Evolutionary conservation across 2,888 invertebrate genomes (phyloP), one percentile per base, ranked within the genome.

Genomic region (Strigamia maritima): DNA sequence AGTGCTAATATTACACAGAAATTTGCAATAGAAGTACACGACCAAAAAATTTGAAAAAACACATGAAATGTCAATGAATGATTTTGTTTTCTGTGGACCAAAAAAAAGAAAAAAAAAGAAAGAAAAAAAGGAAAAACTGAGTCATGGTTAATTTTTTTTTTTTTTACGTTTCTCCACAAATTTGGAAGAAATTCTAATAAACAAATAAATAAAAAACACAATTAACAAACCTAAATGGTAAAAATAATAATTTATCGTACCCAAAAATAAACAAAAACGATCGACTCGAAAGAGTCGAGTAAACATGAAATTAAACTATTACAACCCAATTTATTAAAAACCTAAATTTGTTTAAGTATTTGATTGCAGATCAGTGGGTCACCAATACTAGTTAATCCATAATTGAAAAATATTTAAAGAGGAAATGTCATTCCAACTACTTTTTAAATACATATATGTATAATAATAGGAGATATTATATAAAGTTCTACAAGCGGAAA

Each of bases 361-460:
- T 54, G 54, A 54, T 54, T 54, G 54, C 54, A 54, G 54, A 54
- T 54, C 54, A 54, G 54, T 54, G 54, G 14, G 54, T 54, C 54
- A n/a, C 54, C 54, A 54, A 54, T 16, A 10, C 7, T 54, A 54
- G 19, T 54, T 54, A 54, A n/a, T n/a, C 19, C 54, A 54, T 54
- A 54, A 54, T 54, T 54, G 54, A 54, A 54, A 54, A 54, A 54
- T 54, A 54, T 54, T 19, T 54, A 14, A 54, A 54, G 54, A 54
- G 19, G 54, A 54, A 54, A 54, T 54, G 8, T 54, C 54, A 54
- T 54, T 54, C 54, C 54, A 54, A 54, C 54, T 54, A 54, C 54
- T 54, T 54, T 54, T 54, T 54, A 54, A n/a, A 54, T 54, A 54
- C 19, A 54, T 14, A 54, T 54, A 54, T 54, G 19, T 54, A 54